These are phyloP conservation scores for Aphaenogaster floridana DNA, from an alignment of 1,140 invertebrate species.

Conservation along the genomic window DNA sequence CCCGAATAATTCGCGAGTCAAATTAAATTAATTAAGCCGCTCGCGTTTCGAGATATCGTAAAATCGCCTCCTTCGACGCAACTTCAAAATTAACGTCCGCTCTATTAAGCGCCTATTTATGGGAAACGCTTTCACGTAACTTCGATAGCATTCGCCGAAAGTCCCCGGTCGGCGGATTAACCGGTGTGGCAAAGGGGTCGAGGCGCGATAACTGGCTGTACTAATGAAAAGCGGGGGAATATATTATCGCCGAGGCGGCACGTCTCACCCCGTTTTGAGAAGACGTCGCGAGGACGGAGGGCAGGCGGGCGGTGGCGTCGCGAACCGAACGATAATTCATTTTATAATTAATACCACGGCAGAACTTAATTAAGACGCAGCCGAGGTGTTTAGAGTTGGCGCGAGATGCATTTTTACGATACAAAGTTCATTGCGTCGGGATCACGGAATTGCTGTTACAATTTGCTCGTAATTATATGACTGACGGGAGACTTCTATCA, in stretches of 20 bases:
- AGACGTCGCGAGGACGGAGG: not conserved
- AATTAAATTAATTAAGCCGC: conserved; percentile 31
- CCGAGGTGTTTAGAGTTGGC: conserved; percentile 18
- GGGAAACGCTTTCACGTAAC: conserved; percentile 32
- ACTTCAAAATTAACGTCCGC: conserved; percentile 18
- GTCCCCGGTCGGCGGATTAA: conserved; percentile 30
- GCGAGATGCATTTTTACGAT: conserved; percentile 40
- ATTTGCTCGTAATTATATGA: conserved; percentile 23
- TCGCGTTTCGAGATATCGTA: conserved; percentile 26
- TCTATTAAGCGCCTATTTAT: conserved; percentile 51
- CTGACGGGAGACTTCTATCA: not conserved
- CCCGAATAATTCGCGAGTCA: not conserved
- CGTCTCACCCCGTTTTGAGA: not conserved
- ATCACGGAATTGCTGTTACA: conserved; percentile 10
- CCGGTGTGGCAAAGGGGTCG: not conserved
- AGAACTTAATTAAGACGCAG: conserved; percentile 46
- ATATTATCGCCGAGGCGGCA: conserved; percentile 39
- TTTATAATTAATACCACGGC: conserved; percentile 42
- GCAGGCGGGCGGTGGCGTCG: not conserved
- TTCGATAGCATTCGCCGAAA: conserved; percentile 22
- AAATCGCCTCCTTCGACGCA: conserved; percentile 2
- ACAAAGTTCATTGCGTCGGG: conserved; percentile 18
- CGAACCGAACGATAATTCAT: conserved; percentile 43
- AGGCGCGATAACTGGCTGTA: conserved; percentile 42
- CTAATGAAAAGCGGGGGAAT: conserved; percentile 41